Base-by-base conservation (phyloP, 2,888 invertebrate genomes). In the Blastobasis adustella region DNA sequence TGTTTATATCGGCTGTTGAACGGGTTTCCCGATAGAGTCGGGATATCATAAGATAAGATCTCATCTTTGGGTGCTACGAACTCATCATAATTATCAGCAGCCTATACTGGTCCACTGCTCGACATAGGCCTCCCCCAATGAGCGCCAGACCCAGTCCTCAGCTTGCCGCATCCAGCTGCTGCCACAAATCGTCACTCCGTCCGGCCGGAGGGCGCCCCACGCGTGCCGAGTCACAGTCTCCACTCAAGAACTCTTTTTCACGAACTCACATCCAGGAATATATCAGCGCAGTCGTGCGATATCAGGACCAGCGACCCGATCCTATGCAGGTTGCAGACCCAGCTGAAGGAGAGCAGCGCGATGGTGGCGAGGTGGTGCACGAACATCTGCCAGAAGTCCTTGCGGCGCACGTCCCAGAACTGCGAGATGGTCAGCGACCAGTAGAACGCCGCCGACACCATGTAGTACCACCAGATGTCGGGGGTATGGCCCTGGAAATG, bases 371-470 rank as follows among this genome's bases (percentile, higher is more conserved):
- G 92, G 78, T 99, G 99, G 87, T 99, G 99, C 51, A 98, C 90
- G 82, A 99, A 98, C 97, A 99, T 99, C 90, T 98, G 97, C 95
- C 96, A 96, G 83, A 99, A 98, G 85, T 97, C 97, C 82, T 96
- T 96, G 59, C 98, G 92, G 59, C 94, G 94, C 50, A 96, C 95
- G 81, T 99, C 98, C 79, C 96, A 93, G 86, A 98, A 98, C 83
- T 98, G 98, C 10, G 97, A 96, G 57, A 96, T 92, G 58, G 95
- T 94, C 54, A 98, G 89, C 10, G 98, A 95, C 96, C 97, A 98
- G 80, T 99, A 99, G 87, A 98, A 98, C 39, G 96, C 93, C 76
- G 96, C 91, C 46, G 97, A 97, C 59, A 97, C 90, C 94, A 98
- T 97, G 89, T 99, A 99, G 83, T 99, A 97, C 96, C 97, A 98